Base-by-base conservation (phyloP, 1,140 invertebrate genomes). In the Drosophila athabasca region DNA sequence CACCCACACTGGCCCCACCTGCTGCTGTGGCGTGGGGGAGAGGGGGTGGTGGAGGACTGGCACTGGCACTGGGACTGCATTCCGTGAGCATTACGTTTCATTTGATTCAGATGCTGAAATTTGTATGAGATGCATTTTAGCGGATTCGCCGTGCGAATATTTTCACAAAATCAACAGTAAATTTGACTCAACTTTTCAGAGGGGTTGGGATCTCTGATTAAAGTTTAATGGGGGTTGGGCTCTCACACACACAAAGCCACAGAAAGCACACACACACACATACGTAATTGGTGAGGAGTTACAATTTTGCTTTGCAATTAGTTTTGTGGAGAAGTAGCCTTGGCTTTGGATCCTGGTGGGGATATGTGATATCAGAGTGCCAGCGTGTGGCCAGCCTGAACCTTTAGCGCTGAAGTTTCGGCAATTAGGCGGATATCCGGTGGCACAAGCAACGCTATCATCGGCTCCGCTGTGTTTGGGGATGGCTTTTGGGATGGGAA, bases 131-230 rank as follows among this genome's bases (percentile, higher is more conserved):
- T 62, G 64, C 35, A 39, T 57, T 57, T 70, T 57, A 15, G 52
- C 58, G 17, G 60, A 60, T 66, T 22, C 41, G 62, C 64, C 58
- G 61, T 81, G 74, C 64, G 60, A 77, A 77, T 68, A 69, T 60
- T 71, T 51, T 24, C 50, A 74, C 73, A 69, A 71, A 84, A 79
- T 79, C 80, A 84, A 79, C 76, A 66, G 62, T 62, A 79, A 84
- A 79, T 76, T 83, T 65, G 4, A 59, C 75, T 41, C 59, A 73
- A 72, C 62, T 71, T 69, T 60, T 58, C 29, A 1, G 4, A 13
- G 35, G 35, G 58, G 65, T 17, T 51, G 51, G 19, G 59, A 11
- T 22, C 51, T 39, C 79, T 82, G 79, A 82, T 82, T 82, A 77
- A 82, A 81, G 76, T 81, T 81, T 76, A 49, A 76, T 76, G 43